These are phyloP conservation scores for Zosterops japonicus DNA, from an alignment of 2,113 vertebrate genomes.

Conservation along the genomic window DNA sequence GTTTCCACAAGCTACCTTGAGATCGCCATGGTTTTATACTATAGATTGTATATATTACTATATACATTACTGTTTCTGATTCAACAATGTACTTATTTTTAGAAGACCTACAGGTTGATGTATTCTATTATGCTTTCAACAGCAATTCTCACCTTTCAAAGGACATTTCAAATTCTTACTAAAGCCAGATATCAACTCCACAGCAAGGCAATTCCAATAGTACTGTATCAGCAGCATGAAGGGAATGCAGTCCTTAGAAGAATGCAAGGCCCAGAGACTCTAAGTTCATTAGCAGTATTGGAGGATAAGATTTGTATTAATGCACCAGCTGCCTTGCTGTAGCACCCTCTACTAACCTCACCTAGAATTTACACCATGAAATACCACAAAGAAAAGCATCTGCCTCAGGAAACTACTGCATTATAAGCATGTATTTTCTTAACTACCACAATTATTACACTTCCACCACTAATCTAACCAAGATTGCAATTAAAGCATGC, in stretches of 20 bases:
- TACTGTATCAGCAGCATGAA: not conserved
- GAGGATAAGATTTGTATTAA: not conserved
- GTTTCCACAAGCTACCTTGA: not conserved
- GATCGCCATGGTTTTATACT: not conserved
- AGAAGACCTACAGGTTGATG: not conserved
- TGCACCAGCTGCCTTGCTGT: not conserved
- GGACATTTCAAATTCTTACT: not conserved
- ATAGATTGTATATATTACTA: not conserved
- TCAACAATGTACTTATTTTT: not conserved
- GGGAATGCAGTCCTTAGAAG: not conserved
- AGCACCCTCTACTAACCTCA: not conserved
- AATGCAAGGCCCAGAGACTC: not conserved
- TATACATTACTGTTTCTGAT: not conserved
- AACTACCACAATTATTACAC: not conserved
- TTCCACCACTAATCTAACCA: not conserved
- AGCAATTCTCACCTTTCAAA: slow-evolving; percentile 27
- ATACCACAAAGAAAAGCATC: not conserved
- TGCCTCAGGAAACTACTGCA: not conserved
- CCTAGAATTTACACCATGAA: not conserved
- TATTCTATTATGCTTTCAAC: not conserved
- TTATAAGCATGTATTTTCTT: not conserved
- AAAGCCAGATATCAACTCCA: not conserved
- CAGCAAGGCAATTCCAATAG: not conserved
- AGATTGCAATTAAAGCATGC: not conserved
- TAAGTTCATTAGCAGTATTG: not conserved